Conservation (phyloP, 2,888 invertebrate genomes). For the Eremobia ochroleuca region DNA sequence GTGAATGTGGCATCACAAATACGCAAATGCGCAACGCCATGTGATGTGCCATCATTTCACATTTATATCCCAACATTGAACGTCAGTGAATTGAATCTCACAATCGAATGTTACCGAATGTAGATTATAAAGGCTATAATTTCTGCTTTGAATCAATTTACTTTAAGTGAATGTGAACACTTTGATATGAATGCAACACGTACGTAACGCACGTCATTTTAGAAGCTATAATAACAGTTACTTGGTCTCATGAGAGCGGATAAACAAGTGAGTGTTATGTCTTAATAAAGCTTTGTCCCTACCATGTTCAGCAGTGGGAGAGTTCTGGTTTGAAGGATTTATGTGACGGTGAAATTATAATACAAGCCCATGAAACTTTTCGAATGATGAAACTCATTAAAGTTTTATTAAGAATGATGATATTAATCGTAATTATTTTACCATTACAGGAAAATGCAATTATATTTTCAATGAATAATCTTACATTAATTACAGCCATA, state of each 20-base stretch:
- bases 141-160: not conserved
- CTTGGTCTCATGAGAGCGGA: not conserved
- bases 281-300: not conserved
- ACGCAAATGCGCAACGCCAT: not conserved
- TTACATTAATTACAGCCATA: not conserved
- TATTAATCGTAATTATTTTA: constrained; percentile 8
- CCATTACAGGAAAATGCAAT: not conserved
- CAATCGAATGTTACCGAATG: constrained; percentile 34
- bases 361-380: constrained; percentile 1
- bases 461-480: constrained; percentile 10
- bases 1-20: constrained; percentile 18
- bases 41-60: not conserved
- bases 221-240: not conserved
- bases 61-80: constrained; percentile 33
- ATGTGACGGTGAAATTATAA: constrained; percentile 2
- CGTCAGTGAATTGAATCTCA: constrained; percentile 14
- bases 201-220: not conserved
- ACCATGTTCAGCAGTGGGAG: not conserved
- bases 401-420: constrained; percentile 7
- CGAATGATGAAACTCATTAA: constrained; percentile 1
- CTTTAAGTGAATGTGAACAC: constrained; percentile 20
- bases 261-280: not conserved
- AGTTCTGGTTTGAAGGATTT: not conserved
- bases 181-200: not conserved
- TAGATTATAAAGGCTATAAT: not conserved